Base-by-base conservation (phyloP, 2,113 vertebrate species). In the Motacilla alba region DNA sequence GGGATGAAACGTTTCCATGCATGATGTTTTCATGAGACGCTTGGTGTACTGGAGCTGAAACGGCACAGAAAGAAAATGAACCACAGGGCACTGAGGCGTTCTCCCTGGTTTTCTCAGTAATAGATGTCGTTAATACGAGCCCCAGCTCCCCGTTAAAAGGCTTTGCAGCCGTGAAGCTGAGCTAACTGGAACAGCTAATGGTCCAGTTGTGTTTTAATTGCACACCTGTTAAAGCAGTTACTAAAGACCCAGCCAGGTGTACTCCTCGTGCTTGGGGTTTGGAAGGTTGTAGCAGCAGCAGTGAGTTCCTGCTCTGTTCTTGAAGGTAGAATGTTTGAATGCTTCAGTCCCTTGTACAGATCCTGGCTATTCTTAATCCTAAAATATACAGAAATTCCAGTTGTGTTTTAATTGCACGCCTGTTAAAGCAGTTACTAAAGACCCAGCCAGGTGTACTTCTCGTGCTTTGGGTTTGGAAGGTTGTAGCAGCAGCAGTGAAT, bases 401-500 rank as follows among this genome's bases (percentile, higher is more conserved):
- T n/a, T 44, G 30, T 56, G 41, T 19, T 85, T 69, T 62, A 66
- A 47, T 27, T 37, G 14, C 49, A n/a, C 55, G 77, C 82, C 64
- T 80, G 60, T 56, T 83, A 59, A 82, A 43, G 3, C 28, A 43
- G 27, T 68, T 63, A 13, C 22, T 55, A 26, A 72, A 83, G 39
- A 5, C 16, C 11, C 11, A 39, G 4, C 15, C 14, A 26, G 53
- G 41, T 15, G 9, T 4, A 1, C 2, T 4, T 11, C 2, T 20
- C 2, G 3, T 30, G 24, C 3, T 5, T 62, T 47, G 64, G 17
- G 6, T 72, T 69, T 53, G 18, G 55, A 67, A 74, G 63, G 39
- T 24, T 63, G 6, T 7, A 19, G 21, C 2, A 30, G 46, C 1
- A 18, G 88, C 3, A 37, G 41, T 6, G 67, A 72, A 8, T 31